Percentiles rank a stretch among this genome's conserved stretches.
phyloP scores from a whole-genome alignment of 2,797 vertebrate genomes.

The Eupleurogrammus muticus region DNA sequence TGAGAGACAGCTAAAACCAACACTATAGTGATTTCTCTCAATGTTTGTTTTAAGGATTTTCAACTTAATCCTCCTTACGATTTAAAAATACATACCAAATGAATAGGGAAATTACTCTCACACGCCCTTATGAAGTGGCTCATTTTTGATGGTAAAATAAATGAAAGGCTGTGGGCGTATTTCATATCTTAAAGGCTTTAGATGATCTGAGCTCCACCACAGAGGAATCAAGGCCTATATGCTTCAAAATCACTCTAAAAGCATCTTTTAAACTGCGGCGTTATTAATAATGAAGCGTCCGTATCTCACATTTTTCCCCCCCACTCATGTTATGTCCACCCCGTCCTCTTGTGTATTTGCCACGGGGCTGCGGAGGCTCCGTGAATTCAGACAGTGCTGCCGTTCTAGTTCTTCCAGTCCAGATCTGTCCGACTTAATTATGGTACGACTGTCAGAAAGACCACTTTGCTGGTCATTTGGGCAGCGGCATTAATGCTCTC shows the following conservation, averaged over 20 bases:
- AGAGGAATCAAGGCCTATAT: conserved; percentile 17
- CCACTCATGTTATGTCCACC: conserved; percentile 49
- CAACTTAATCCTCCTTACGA: conserved; percentile 20
- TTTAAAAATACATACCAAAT: conserved; percentile 43
- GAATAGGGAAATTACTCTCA: conserved; percentile 39
- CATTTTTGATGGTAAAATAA: conserved; percentile 36
- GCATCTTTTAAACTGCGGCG: neutral
- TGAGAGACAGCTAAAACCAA: conserved; percentile 15
- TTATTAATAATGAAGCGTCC: neutral
- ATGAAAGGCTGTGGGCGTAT: conserved; percentile 40
- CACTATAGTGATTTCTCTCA: conserved; percentile 5
- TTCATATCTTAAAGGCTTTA: conserved; percentile 32
- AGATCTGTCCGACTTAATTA: conserved; percentile 76
- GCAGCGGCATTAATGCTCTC: conserved; percentile 50
- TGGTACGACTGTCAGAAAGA: conserved; percentile 67
- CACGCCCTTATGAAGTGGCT: conserved; percentile 23
- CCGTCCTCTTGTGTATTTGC: conserved; percentile 67
- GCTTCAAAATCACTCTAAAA: conserved; percentile 27
- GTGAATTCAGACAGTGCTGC: conserved; percentile 50
- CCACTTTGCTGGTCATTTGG: conserved; percentile 73
- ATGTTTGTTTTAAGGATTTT: conserved; percentile 38
- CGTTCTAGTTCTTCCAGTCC: conserved; percentile 74
- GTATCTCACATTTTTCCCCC: conserved; percentile 29
- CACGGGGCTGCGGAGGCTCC: conserved; percentile 41
- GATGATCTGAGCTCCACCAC: conserved; percentile 25